These are phyloP conservation scores for Lacanobia oleracea DNA, from an alignment of 2,888 invertebrate species.

Conservation along the genomic window DNA sequence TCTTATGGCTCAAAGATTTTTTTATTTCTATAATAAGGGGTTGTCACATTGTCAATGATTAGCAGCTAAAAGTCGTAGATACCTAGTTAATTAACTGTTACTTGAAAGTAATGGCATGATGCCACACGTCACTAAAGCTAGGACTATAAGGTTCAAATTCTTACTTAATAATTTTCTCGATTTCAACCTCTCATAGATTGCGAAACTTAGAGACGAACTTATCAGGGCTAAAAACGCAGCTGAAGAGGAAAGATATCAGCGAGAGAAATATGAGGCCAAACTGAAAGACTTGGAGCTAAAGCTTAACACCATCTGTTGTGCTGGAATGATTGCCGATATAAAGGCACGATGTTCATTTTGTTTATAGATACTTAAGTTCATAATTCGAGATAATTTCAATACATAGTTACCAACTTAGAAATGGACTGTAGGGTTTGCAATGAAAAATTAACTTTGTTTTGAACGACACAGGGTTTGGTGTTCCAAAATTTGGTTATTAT, in stretches of 20 bases:
- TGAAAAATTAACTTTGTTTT: background rate
- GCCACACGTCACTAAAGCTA: background rate
- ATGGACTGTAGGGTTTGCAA: background rate
- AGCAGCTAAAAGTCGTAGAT: background rate
- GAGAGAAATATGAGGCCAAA: slow-evolving; percentile 80
- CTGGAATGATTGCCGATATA: slow-evolving; percentile 65
- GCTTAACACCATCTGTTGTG: slow-evolving; percentile 77
- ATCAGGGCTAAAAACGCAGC: slow-evolving; percentile 78
- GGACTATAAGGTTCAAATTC: background rate
- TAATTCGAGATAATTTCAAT: background rate
- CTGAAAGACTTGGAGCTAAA: slow-evolving; percentile 82
- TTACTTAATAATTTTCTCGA: background rate
- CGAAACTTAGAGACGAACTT: slow-evolving; percentile 80
- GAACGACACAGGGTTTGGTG: background rate
- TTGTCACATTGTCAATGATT: background rate
- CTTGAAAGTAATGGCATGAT: background rate
- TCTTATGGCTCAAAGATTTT: too few relatives aligned
- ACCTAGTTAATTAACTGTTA: background rate
- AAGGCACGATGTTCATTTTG: slow-evolving; percentile 60
- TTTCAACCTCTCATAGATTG: slow-evolving; percentile 67
- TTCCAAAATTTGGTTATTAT: background rate
- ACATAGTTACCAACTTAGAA: background rate
- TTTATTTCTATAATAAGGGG: too few relatives aligned
- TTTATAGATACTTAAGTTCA: background rate
- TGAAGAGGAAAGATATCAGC: slow-evolving; percentile 79